Percentiles rank a stretch among this genome's conserved stretches.
Evolutionary conservation across 1,140 invertebrate species (phyloP).

Genomic region (Drosophila rhopaloa): DNA sequence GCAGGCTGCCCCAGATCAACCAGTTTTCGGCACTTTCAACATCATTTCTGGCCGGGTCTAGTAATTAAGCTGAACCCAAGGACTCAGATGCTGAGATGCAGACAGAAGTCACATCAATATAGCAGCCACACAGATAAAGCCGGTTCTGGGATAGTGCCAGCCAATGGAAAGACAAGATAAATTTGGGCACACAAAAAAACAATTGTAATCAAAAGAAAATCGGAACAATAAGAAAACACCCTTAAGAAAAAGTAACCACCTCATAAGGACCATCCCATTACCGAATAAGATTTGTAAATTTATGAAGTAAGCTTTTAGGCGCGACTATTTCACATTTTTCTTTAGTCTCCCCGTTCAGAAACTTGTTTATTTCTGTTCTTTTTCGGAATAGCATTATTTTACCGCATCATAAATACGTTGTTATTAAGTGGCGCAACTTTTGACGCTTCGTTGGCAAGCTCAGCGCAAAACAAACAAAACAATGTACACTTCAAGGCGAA

Average conservation of each 20-base stretch:
- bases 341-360: neutral
- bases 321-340: neutral
- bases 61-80: conserved; percentile 64
- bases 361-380: neutral
- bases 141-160: conserved; percentile 28
- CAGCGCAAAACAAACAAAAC: conserved; percentile 28
- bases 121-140: neutral
- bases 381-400: neutral
- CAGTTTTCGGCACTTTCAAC: conserved; percentile 44
- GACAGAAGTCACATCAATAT: conserved; percentile 67
- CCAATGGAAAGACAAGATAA: conserved; percentile 43
- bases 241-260: conserved; percentile 25
- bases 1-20: conserved; percentile 27
- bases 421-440: conserved; percentile 21
- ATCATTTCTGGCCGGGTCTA: conserved; percentile 19
- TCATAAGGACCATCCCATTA: conserved; percentile 24
- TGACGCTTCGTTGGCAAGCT: conserved; percentile 15
- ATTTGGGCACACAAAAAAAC: conserved; percentile 8
- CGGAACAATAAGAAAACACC: conserved; percentile 13
- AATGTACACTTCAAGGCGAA: conserved; percentile 25
- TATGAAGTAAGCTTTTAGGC: conserved; percentile 26
- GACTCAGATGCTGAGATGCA: conserved; percentile 46
- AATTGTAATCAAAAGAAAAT: conserved; percentile 1
- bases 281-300: neutral
- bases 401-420: neutral